phyloP scores from a whole-genome alignment of 2,888 invertebrate species.

The Eudemis profundana region DNA sequence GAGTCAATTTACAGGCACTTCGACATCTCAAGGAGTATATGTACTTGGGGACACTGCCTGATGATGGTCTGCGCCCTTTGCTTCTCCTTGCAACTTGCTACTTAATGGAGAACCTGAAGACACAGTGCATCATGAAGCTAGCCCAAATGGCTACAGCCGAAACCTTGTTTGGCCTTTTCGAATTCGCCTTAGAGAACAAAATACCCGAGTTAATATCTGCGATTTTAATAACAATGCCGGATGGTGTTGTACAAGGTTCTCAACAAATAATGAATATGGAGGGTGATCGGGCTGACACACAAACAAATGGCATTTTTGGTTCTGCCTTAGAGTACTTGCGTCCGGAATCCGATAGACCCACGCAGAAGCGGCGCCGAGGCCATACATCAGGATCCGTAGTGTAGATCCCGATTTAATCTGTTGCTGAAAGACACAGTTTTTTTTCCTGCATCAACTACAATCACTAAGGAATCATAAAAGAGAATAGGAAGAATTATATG shows the following conservation, averaged over 20 bases:
- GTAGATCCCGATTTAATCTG: no score
- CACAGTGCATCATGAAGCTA: conserved; percentile 60
- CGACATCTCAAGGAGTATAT: conserved; percentile 62
- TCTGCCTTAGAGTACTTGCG: no score
- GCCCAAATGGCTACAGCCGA: conserved; percentile 50
- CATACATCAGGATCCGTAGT: no score
- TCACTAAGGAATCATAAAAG: no score
- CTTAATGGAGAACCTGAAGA: conserved; percentile 64
- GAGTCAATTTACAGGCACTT: conserved; percentile 56
- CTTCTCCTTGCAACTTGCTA: conserved; percentile 61
- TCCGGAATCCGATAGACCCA: no score
- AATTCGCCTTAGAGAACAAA: conserved; percentile 63
- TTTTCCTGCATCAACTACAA: no score
- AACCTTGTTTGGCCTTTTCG: conserved; percentile 55
- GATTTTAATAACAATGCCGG: conserved; percentile 51
- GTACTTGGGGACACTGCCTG: conserved; percentile 59
- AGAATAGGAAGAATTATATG: no score
- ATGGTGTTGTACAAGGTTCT: conserved; percentile 56
- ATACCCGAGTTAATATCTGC: conserved; percentile 56
- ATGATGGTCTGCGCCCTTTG: conserved; percentile 58
- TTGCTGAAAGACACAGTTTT: no score
- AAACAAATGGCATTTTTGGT: no score
- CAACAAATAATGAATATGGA: conserved; percentile 49
- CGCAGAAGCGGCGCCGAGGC: no score
- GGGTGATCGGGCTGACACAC: no score